Evolutionary conservation across 2,113 vertebrate genomes (phyloP).

Genomic region (Sphyrna mokarran): DNA sequence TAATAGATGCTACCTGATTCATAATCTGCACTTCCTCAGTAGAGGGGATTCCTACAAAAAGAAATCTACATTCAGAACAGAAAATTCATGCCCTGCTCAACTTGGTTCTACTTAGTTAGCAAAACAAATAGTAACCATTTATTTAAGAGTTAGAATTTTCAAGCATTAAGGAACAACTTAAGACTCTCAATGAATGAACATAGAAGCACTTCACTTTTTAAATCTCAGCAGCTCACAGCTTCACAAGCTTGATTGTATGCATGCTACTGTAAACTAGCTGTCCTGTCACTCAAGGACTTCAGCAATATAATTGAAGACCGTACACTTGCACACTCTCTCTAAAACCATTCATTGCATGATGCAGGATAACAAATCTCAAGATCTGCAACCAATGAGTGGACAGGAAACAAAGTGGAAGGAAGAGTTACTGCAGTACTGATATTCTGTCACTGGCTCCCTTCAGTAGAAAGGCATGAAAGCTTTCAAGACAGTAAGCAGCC

Average conservation of each 20-base stretch:
- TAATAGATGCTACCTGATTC: constrained; percentile 61
- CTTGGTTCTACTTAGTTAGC: background rate
- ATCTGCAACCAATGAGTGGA: background rate
- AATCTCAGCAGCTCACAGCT: too few species aligned
- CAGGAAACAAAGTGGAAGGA: background rate
- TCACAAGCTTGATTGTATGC: background rate
- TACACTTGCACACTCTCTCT: background rate
- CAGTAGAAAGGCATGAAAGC: background rate
- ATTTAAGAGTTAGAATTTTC: background rate
- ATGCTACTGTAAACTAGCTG: background rate
- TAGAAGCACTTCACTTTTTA: background rate
- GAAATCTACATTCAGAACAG: background rate
- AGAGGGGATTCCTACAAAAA: constrained; percentile 63
- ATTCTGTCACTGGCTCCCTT: background rate
- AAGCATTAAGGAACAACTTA: background rate
- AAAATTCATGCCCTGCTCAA: background rate
- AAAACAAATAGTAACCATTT: background rate
- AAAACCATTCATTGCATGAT: background rate
- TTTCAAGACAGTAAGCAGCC: background rate
- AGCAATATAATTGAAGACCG: background rate
- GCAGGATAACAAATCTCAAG: background rate
- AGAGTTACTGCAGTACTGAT: background rate
- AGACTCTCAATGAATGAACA: background rate
- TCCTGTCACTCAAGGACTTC: background rate
- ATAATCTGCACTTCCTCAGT: constrained; percentile 59